These are phyloP conservation scores for Brachionus angularis DNA, from an alignment of 1,140 invertebrate genomes.

Conservation along the genomic window DNA sequence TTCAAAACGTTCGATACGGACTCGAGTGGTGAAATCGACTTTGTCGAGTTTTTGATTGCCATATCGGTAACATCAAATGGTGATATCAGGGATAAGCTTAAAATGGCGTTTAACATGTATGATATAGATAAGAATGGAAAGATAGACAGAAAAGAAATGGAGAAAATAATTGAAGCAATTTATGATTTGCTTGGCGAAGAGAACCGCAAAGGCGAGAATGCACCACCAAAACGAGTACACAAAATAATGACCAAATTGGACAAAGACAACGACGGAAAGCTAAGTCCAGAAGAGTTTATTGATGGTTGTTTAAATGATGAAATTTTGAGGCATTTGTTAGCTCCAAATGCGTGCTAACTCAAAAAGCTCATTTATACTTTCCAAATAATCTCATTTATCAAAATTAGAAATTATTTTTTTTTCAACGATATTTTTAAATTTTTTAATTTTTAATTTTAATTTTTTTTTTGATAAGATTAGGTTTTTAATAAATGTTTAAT, in stretches of 20 bases:
- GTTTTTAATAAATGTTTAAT: too few relatives aligned
- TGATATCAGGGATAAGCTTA: slow-evolving; percentile 38
- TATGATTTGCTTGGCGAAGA: slow-evolving; percentile 44
- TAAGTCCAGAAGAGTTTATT: slow-evolving; percentile 43
- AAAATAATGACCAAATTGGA: slow-evolving; percentile 44
- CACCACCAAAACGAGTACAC: slow-evolving; percentile 25
- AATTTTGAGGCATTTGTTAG: slow-evolving; percentile 31
- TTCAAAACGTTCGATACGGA: slow-evolving; percentile 44
- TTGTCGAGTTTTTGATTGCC: slow-evolving; percentile 44
- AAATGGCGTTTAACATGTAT: slow-evolving; percentile 44
- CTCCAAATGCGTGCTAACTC: slow-evolving; percentile 39
- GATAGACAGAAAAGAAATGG: slow-evolving; percentile 44
- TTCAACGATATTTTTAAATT: too few relatives aligned
- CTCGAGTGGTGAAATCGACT: slow-evolving; percentile 41
- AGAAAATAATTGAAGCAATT: slow-evolving; percentile 45
- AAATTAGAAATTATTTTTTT: too few relatives aligned
- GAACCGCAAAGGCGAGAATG: slow-evolving; percentile 44
- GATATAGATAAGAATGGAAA: slow-evolving; percentile 44
- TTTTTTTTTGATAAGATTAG: too few relatives aligned
- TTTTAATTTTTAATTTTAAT: too few relatives aligned
- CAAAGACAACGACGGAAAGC: slow-evolving; percentile 20
- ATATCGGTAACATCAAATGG: slow-evolving; percentile 43
- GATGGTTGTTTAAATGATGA: slow-evolving; percentile 44
- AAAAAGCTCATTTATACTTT: background rate
- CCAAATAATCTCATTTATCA: too few relatives aligned